These are phyloP conservation scores for Nipponia nippon DNA, from an alignment of 2,113 vertebrate genomes.

Conservation along the genomic window DNA sequence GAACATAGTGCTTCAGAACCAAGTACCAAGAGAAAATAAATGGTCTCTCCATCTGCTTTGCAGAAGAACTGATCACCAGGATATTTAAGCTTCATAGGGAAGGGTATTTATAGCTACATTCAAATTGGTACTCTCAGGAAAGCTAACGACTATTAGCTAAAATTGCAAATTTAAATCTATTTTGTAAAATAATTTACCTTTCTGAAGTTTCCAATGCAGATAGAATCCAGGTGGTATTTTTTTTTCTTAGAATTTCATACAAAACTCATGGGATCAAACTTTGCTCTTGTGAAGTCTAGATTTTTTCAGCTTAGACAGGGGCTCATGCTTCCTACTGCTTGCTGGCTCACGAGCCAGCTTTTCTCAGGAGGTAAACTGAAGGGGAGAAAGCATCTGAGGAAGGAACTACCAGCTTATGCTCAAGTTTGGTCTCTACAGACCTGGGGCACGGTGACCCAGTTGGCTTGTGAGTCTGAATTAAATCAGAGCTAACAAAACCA, in stretches of 20 bases:
- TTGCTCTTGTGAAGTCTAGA: not conserved
- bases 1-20: not conserved
- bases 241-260: not conserved
- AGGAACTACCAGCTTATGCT: not conserved
- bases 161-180: not conserved
- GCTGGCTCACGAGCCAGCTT: fast-evolving
- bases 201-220: not conserved
- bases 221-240: not conserved
- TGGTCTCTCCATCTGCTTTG: not conserved
- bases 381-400: not conserved
- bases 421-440: not conserved
- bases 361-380: not conserved
- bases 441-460: not conserved
- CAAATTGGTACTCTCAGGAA: not conserved
- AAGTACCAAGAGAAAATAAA: not conserved
- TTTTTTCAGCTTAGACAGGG: not conserved
- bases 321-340: fast-evolving
- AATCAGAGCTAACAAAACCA: not conserved
- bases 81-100: not conserved
- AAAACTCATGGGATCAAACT: not conserved
- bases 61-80: not conserved
- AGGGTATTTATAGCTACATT: not conserved
- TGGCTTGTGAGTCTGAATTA: not conserved
- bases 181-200: not conserved
- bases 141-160: not conserved